Evolutionary conservation across 2,888 invertebrate species (phyloP).

Genomic region (Ectropis crepuscularia): DNA sequence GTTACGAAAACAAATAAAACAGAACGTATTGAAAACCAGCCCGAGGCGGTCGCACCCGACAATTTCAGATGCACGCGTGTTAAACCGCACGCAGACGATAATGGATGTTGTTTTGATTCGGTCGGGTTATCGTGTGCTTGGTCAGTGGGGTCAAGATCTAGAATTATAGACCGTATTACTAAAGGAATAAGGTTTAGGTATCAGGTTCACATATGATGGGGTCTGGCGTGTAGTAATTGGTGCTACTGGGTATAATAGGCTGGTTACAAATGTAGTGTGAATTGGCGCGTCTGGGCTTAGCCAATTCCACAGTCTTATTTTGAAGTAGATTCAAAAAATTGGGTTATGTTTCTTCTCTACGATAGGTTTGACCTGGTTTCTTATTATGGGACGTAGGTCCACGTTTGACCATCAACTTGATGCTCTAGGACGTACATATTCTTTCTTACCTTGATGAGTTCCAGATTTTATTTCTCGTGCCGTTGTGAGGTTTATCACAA

Average conservation of each 20-base stretch:
- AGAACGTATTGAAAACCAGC: conserved; percentile 41
- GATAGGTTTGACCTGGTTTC: too few relatives aligned
- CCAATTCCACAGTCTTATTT: conserved; percentile 39
- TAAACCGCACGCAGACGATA: conserved; percentile 31
- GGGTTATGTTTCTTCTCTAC: too few relatives aligned
- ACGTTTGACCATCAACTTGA: too few relatives aligned
- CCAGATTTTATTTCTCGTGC: too few relatives aligned
- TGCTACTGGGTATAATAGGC: conserved; percentile 65
- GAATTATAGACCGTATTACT: conserved; percentile 31
- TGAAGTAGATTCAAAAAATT: conserved; percentile 8
- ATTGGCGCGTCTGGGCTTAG: conserved; percentile 51
- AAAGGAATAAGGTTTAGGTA: conserved; percentile 9
- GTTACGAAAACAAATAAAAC: conserved; percentile 35
- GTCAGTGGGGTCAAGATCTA: conserved; percentile 28
- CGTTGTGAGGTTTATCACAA: too few relatives aligned
- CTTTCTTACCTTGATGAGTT: too few relatives aligned
- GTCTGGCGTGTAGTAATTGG: conserved; percentile 63
- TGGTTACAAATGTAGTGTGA: conserved; percentile 64
- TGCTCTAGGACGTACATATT: too few relatives aligned
- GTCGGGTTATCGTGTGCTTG: conserved; percentile 48
- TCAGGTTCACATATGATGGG: conserved; percentile 28
- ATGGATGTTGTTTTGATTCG: conserved; percentile 46
- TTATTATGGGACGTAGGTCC: too few relatives aligned
- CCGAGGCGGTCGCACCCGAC: conserved; percentile 46
- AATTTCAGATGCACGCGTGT: conserved; percentile 49